Percentiles rank a stretch among this genome's conserved stretches.
Conservation (phyloP, 2,113 vertebrate species). For the Formicarius rufipectus region DNA sequence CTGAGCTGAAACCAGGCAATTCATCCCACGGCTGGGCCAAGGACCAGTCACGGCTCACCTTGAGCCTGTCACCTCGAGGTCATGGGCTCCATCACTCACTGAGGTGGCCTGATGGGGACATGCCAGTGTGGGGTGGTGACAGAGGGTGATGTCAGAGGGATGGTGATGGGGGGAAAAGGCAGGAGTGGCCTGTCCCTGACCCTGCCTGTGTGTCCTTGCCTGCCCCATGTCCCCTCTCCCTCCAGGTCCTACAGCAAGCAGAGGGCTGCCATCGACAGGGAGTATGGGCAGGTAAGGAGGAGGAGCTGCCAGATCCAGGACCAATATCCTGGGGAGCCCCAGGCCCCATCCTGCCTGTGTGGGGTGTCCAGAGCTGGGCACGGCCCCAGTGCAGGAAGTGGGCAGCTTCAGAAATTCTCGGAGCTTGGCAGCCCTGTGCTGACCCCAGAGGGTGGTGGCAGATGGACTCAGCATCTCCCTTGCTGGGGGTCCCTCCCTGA, state of each 20-base stretch:
- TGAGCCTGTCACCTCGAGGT: background rate
- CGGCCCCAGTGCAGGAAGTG: rapidly evolving
- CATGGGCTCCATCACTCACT: background rate
- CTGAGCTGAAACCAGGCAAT: background rate
- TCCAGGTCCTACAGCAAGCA: conserved; percentile 90
- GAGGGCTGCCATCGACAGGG: conserved; percentile 86
- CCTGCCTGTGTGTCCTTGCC: background rate
- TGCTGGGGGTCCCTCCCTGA: rapidly evolving
- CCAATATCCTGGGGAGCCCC: rapidly evolving
- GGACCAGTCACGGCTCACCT: background rate
- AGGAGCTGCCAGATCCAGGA: rapidly evolving
- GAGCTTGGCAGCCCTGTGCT: background rate
- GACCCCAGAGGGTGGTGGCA: rapidly evolving
- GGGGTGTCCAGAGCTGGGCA: background rate
- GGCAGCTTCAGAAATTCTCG: rapidly evolving
- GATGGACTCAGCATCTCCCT: background rate
- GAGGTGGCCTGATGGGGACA: background rate
- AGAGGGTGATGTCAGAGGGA: too few species aligned
- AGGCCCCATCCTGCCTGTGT: rapidly evolving
- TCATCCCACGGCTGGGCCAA: background rate
- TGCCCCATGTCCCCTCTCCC: background rate
- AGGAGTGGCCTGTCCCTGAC: rapidly evolving
- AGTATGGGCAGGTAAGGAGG: conserved; percentile 86
- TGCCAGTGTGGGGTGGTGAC: rapidly evolving
- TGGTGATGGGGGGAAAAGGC: background rate